Evolutionary conservation across 1,140 invertebrate genomes (phyloP), one percentile per base, ranked within the genome.

Genomic region (Lycorma delicatula): DNA sequence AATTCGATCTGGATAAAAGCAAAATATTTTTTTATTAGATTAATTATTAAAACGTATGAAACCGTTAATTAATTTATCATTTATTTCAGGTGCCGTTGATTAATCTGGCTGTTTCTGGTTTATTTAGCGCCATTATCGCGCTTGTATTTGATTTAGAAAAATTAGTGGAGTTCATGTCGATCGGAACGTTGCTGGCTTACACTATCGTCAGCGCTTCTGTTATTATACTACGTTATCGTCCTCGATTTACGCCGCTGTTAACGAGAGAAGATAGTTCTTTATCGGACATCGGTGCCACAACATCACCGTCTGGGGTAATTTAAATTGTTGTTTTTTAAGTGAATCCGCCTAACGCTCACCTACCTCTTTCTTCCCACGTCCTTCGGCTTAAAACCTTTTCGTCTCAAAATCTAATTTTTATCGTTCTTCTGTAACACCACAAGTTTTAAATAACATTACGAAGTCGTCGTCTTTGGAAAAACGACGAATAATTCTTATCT

Each of bases 81-180:
- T n/a, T n/a, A n/a, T n/a, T 57, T 20, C 72, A 81, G 74, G 86
- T 94, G 7, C 92, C 92, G 0, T 73, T 94, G 1, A 70, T 82
- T 1, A 92, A 93, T 65, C 74, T 94, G 18, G 75, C 84, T 2
- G 80, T 93, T 20, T 91, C 91, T 44, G 89, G 91, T 0, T 60
- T 87, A 1, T 67, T 86, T 12, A 85, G 89, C 34, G 87, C 86
- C 1, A 50, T 89, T 0, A 85, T 95, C 58, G 89, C 93, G 6
- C 69, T 95, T 3, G 68, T 94, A 18, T 89, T 96, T 67, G 91
- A 97, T 70, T 79, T 97, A 58, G 82, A 91, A 65, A 91, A 91
- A 61, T 75, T 96, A 13, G 91, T 96, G 1, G 93, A 97, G 66
- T 93, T 95, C 65, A 91, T 95, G 87, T 93, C 90, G 0, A 94